Percentiles rank a stretch among this genome's conserved stretches.
phyloP scores from a whole-genome alignment of 2,797 vertebrate genomes.

The Sylvia borin region DNA sequence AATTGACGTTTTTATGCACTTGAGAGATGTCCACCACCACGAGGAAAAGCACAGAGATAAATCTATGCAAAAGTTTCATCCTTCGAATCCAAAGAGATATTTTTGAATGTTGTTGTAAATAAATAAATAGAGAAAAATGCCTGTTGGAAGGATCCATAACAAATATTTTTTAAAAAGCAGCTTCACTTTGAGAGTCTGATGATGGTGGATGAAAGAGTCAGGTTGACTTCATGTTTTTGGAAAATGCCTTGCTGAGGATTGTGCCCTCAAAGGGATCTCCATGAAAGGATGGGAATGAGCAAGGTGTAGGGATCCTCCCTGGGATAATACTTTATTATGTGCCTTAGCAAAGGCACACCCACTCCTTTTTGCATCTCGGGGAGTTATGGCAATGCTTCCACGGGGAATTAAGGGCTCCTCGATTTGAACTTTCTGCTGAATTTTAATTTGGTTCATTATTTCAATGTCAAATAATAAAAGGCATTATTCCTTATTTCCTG shows the following conservation, averaged over 20 bases:
- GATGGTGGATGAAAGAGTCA: not conserved
- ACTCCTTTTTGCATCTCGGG: not conserved
- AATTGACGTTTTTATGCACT: accelerated
- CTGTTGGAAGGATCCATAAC: not conserved
- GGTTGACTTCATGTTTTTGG: not conserved
- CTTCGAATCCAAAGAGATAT: not conserved
- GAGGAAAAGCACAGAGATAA: not conserved
- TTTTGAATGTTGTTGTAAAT: not conserved
- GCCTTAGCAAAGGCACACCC: not conserved
- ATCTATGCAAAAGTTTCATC: not conserved
- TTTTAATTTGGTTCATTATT: not conserved
- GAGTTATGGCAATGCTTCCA: not conserved
- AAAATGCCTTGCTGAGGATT: not conserved
- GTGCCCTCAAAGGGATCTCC: not conserved
- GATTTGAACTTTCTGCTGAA: not conserved
- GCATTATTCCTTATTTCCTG: not conserved
- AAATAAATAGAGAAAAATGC: not conserved
- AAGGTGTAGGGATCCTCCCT: not conserved
- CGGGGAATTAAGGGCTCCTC: not conserved
- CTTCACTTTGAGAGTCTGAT: not conserved
- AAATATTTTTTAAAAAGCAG: not conserved
- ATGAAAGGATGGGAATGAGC: not conserved
- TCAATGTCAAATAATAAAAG: not conserved
- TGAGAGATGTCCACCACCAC: not conserved
- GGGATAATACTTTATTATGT: not conserved